These are phyloP conservation scores for Lordiphosa collinella DNA, from an alignment of 1,140 invertebrate genomes.

Conservation along the genomic window DNA sequence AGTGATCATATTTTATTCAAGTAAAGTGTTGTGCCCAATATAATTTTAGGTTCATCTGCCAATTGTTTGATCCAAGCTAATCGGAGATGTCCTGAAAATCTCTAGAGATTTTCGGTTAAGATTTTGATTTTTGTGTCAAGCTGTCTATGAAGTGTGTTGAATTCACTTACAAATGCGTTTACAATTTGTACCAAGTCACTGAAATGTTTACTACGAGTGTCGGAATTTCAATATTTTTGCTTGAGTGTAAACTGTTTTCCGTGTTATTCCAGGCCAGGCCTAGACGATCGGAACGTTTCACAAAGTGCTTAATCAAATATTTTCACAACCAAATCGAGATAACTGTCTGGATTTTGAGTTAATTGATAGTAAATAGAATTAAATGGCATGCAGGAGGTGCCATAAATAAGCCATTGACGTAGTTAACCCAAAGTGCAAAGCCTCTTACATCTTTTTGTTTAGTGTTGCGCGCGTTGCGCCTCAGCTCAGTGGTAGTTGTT, in stretches of 20 bases:
- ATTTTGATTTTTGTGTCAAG: no score
- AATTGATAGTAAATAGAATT: constrained; percentile 45
- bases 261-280: neutral
- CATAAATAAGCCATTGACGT: constrained; percentile 58
- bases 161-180: no score
- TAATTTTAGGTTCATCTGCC: no score
- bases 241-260: constrained; percentile 5
- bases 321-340: constrained; percentile 7
- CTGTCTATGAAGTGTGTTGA: no score
- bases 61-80: no score
- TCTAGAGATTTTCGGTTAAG: no score
- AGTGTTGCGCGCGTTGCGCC: constrained; percentile 29
- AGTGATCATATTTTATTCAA: no score
- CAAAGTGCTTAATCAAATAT: constrained; percentile 37
- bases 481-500: constrained; percentile 45
- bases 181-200: neutral
- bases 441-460: constrained; percentile 61
- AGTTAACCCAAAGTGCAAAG: constrained; percentile 2
- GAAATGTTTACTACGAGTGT: neutral
- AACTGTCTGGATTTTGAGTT: constrained; percentile 16
- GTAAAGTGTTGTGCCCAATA: no score
- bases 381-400: constrained; percentile 46
- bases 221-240: neutral
- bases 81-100: no score
- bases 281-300: constrained; percentile 13